These are phyloP conservation scores for Oenanthe melanoleuca DNA, from an alignment of 2,113 vertebrate species.

Conservation along the genomic window DNA sequence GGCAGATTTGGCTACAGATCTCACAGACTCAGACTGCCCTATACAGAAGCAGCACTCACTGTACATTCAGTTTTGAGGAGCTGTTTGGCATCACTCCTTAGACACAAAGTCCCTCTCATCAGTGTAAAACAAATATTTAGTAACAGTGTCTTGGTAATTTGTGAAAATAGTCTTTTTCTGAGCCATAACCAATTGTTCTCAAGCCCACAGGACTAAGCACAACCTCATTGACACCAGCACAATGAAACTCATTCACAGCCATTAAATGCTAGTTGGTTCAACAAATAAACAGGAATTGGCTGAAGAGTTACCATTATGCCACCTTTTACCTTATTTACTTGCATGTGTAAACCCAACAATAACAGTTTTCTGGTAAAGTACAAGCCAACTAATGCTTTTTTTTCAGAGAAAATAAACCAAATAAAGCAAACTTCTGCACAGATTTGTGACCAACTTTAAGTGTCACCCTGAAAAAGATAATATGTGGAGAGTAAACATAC, in stretches of 20 bases:
- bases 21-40: background rate
- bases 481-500: background rate
- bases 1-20: background rate
- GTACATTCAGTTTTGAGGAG: background rate
- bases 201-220: background rate
- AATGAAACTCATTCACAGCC: background rate
- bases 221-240: background rate
- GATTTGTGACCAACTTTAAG: rapidly evolving
- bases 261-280: background rate
- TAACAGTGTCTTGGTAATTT: background rate
- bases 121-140: background rate
- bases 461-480: background rate
- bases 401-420: background rate
- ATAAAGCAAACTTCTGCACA: background rate
- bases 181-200: background rate
- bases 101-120: background rate
- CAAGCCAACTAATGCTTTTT: background rate
- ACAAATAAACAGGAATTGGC: background rate
- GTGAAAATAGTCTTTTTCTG: background rate
- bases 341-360: background rate
- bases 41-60: background rate
- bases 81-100: background rate
- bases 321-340: background rate
- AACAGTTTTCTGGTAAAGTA: background rate
- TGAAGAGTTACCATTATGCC: background rate